Percentiles rank a stretch among this genome's conserved stretches.
These are phyloP conservation scores for Sphaeridia pumilis DNA, from an alignment of 2,888 invertebrate species.

Conservation along the genomic window DNA sequence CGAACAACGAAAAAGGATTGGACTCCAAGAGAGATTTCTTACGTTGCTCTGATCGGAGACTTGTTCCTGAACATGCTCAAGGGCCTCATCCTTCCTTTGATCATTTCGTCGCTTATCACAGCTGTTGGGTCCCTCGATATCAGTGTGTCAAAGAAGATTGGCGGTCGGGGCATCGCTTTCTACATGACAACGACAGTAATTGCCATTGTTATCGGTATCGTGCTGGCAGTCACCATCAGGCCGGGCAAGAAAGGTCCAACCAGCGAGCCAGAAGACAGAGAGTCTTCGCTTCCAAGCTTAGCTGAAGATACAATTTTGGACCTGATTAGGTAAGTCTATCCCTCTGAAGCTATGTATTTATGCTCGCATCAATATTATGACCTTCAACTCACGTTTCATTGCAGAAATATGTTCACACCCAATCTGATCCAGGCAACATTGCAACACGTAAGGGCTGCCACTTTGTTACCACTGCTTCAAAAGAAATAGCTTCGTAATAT, in stretches of 20 bases:
- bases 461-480: too few species aligned
- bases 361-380: too few species aligned
- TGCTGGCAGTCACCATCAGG: slow-evolving; percentile 73
- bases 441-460: slow-evolving; percentile 58
- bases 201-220: slow-evolving; percentile 80
- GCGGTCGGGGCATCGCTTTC: slow-evolving; percentile 73
- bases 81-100: slow-evolving; percentile 82
- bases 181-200: slow-evolving; percentile 86
- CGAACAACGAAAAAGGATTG: too few species aligned
- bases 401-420: slow-evolving; percentile 85
- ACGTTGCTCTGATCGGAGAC: slow-evolving; percentile 87
- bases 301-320: slow-evolving; percentile 72
- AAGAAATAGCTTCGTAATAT: too few species aligned
- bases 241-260: slow-evolving; percentile 51
- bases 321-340: slow-evolving; percentile 57
- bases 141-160: slow-evolving; percentile 78
- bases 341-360: too few species aligned
- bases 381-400: too few species aligned
- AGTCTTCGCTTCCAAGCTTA: slow-evolving; percentile 58
- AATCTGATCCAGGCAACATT: slow-evolving; percentile 79
- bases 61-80: slow-evolving; percentile 92
- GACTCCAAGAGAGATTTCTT: slow-evolving; percentile 79
- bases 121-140: slow-evolving; percentile 86
- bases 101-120: slow-evolving; percentile 78
- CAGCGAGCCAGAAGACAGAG: slow-evolving; percentile 24